Base-by-base conservation (phyloP, 2,888 invertebrate species). In the Branchellion lobata region DNA sequence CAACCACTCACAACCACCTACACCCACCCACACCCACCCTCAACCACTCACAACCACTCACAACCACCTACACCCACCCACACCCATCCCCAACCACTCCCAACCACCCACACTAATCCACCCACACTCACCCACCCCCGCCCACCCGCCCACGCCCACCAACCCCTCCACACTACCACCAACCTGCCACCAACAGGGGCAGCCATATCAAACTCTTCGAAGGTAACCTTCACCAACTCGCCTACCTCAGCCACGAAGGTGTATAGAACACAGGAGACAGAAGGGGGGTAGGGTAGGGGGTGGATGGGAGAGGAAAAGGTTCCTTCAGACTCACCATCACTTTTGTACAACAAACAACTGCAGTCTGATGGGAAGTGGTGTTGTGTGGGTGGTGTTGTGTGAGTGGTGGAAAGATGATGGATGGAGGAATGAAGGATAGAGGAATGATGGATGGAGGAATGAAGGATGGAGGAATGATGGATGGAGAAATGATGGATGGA, bases 261-360 rank as follows among this genome's bases (percentile, higher is more conserved):
- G 90, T 93, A 94, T 79, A 94, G 91, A 76, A 94, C 90, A 86
- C 94, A 94, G 89, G 92, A 91, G 86, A 93, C 90, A 85, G 91
- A 91, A 81, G 91, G 87, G 11, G 92, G 91, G 88, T 93, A 93
- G 80, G 91, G 90, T 90, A 73, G 91, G 91, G 94, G 94, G 88
- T 91, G 94, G 89, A 93, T 92, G 31, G 94, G 94, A 84, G 93
- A 93, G 86, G 91, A 92, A 90, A 94, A 94, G 72, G 90, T 91
- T 82, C 93, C 94, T 91, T 91, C 86, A 92, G 92, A 88, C 91
- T 92, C 92, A 86, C 92, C 92, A 82, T 92, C 92, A 83, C 92
- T 92, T 85, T 93, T 92, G 89, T 91, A 94, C 82, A 92, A 91
- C 84, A 94, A 89, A 88, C 94, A 94, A 85, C 92, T 91, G 88